These are phyloP conservation scores for Argopecten irradians DNA, from an alignment of 1,140 invertebrate species.

Conservation along the genomic window DNA sequence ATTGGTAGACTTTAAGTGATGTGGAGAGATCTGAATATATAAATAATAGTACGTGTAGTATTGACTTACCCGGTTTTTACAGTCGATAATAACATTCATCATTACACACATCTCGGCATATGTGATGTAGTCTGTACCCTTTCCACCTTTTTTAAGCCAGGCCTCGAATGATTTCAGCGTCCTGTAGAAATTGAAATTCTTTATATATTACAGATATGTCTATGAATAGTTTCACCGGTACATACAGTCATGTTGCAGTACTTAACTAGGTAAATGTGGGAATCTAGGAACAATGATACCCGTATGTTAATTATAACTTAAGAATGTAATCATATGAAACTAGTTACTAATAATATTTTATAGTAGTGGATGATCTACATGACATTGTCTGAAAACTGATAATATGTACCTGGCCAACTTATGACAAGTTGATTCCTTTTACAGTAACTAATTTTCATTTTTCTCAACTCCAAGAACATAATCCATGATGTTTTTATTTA, in stretches of 20 bases:
- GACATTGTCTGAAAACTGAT: no score
- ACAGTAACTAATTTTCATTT: background rate
- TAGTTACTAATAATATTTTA: no score
- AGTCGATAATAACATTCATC: slow-evolving; percentile 95
- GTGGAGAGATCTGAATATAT: background rate
- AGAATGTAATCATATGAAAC: no score
- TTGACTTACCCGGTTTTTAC: slow-evolving; percentile 80
- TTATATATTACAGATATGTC: background rate
- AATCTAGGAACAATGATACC: no score
- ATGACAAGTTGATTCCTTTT: background rate
- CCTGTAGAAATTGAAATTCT: slow-evolving; percentile 63
- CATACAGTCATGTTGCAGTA: background rate
- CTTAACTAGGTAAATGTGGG: background rate
- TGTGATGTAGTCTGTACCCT: slow-evolving; percentile 97
- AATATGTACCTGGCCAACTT: background rate
- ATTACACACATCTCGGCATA: slow-evolving; percentile 99
- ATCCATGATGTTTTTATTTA: background rate
- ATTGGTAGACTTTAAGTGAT: background rate
- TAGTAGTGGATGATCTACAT: no score
- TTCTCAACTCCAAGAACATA: background rate
- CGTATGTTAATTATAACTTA: no score
- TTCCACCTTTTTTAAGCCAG: slow-evolving; percentile 96
- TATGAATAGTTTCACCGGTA: background rate
- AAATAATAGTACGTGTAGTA: no score
- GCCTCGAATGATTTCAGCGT: slow-evolving; percentile 85